phyloP scores from a whole-genome alignment of 1,140 invertebrate species.

The Cotesia glomerata region DNA sequence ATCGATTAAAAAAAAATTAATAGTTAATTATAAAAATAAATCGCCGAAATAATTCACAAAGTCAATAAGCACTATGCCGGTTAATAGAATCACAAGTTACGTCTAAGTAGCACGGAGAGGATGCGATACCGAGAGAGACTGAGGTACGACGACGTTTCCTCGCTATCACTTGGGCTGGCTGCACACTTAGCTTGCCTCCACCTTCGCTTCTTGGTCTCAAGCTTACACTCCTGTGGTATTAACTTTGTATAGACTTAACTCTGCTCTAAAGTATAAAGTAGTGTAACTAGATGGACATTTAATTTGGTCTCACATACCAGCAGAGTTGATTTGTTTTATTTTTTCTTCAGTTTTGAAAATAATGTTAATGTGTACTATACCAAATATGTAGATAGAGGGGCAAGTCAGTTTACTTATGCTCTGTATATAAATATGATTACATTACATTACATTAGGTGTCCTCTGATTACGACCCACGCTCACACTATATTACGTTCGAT shows the following conservation, averaged over 20 bases:
- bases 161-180: constrained; percentile 13
- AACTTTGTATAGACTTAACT: too few species aligned
- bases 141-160: constrained; percentile 38
- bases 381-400: background rate
- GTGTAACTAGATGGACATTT: too few species aligned
- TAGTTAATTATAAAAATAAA: background rate
- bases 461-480: constrained; percentile 1
- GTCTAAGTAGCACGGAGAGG: constrained; percentile 27
- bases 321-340: background rate
- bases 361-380: too few species aligned
- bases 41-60: too few species aligned
- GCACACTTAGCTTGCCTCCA: constrained; percentile 16
- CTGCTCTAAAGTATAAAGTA: too few species aligned
- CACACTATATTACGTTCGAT: too few species aligned
- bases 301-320: background rate
- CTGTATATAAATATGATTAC: background rate
- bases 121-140: constrained; percentile 39
- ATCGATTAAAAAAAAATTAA: background rate
- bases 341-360: background rate
- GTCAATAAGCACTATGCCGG: background rate
- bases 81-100: background rate
- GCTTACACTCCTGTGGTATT: background rate
- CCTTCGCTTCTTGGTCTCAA: constrained; percentile 1
- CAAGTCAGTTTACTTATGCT: background rate
- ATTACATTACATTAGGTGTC: constrained; percentile 1